Evolutionary conservation across 1,140 invertebrate genomes (phyloP).

Genomic region (Phthorimaea operculella): DNA sequence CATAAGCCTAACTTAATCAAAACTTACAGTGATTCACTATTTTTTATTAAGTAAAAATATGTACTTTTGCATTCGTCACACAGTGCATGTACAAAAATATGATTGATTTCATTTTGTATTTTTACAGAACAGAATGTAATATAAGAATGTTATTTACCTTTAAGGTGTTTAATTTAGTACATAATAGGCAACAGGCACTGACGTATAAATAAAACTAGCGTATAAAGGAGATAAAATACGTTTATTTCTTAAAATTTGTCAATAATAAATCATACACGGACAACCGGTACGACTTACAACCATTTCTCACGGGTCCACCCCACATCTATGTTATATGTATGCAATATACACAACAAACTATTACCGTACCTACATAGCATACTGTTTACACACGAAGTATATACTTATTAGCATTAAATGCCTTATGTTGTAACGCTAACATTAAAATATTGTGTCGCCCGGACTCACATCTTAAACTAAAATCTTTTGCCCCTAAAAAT

Average conservation of each 20-base stretch:
- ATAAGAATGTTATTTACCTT: too few relatives aligned
- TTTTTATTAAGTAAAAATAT: too few relatives aligned
- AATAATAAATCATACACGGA: slow-evolving; percentile 48
- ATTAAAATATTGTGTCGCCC: slow-evolving; percentile 7
- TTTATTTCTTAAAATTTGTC: slow-evolving; percentile 65
- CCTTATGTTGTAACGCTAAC: slow-evolving; percentile 16
- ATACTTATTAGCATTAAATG: slow-evolving; percentile 23
- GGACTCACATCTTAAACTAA: slow-evolving; percentile 4
- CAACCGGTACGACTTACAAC: slow-evolving; percentile 25
- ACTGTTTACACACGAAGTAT: slow-evolving; percentile 11
- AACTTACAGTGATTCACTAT: too few relatives aligned
- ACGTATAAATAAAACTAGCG: slow-evolving; percentile 36
- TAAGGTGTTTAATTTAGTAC: too few relatives aligned
- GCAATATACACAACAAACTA: slow-evolving; percentile 28
- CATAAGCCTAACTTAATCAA: too few relatives aligned
- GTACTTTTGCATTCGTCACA: too few relatives aligned
- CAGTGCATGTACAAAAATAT: too few relatives aligned
- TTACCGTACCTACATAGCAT: neutral
- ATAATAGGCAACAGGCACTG: too few relatives aligned
- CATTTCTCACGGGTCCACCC: slow-evolving; percentile 15
- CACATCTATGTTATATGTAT: slow-evolving; percentile 18
- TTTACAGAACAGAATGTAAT: too few relatives aligned
- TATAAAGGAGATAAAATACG: slow-evolving; percentile 59
- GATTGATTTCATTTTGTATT: too few relatives aligned
- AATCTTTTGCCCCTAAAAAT: slow-evolving; percentile 1